Evolutionary conservation across 2,113 vertebrate genomes (phyloP), one percentile per base, ranked within the genome.

Genomic region (Coptodon bakossiorum): DNA sequence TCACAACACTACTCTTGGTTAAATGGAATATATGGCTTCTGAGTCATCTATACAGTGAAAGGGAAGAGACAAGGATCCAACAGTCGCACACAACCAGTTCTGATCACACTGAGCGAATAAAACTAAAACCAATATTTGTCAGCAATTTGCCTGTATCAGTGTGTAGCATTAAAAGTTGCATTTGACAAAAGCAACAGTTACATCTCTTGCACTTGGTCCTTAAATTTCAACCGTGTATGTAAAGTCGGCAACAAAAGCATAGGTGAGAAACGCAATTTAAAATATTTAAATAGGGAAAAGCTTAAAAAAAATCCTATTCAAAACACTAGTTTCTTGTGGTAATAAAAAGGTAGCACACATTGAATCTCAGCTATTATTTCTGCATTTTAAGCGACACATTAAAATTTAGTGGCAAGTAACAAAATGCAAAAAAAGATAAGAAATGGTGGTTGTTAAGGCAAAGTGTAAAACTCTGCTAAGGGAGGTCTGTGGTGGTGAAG

Each of bases 141-240:
- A 81, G 45, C 34, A 45, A 50, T 59, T 66, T 76, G 16, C 87
- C 71, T 45, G 22, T 17, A 80, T 85, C 45, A 48, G 56, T 83
- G 54, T n/a, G 29, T 27, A 13, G 4, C 61, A 71, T 66, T 78
- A 5, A 66, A 48, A 36, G 43, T 85, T 84, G 80, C 61, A 29
- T 81, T 90, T 22, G 11, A 83, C 40, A 82, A 81, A 92, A 54
- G 54, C 57, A 91, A 88, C 52, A 85, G 80, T 88, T 82, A 54
- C 68, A 43, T 83, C 3, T 82, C 48, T 88, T 91, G 85, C 84
- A 92, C 92, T 96, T 95, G 95, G 95, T 96, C 95, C 95, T 87
- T 79, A 61, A n/a, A 73, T n/a, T 68, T 88, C 81, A 50, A 83
- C 22, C 84, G n/a, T 71, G 29, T 11, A 85, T 90, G 76, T 86